These are phyloP conservation scores for Odocoileus hemionus DNA, from an alignment of 2,113 vertebrate species.

Conservation along the genomic window DNA sequence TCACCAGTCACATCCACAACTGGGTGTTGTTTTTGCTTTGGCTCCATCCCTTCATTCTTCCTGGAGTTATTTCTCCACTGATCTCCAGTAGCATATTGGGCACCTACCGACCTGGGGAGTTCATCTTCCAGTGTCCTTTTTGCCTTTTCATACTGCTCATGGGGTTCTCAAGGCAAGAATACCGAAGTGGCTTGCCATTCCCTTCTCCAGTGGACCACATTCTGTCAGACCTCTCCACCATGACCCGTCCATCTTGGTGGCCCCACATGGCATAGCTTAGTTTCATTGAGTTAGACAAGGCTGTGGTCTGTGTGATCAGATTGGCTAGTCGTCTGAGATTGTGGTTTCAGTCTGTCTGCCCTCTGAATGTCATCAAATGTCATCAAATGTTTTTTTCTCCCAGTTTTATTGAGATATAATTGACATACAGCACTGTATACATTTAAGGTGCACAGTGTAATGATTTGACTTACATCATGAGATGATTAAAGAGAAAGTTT, in stretches of 20 bases:
- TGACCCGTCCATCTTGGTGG: fast-evolving
- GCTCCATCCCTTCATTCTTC: not conserved
- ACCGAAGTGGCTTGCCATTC: not conserved
- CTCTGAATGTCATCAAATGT: not conserved
- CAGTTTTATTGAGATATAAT: not conserved
- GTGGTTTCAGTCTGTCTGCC: not conserved
- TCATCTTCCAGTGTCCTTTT: not conserved
- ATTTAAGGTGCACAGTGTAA: not conserved
- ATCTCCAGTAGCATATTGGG: not conserved
- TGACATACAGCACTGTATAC: not conserved
- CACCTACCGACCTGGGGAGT: not conserved
- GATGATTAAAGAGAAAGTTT: not conserved
- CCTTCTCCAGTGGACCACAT: not conserved
- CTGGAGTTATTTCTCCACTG: not conserved
- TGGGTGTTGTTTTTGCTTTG: not conserved
- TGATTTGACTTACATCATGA: not conserved
- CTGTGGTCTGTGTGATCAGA: not conserved
- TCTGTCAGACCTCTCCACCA: not conserved
- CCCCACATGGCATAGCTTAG: fast-evolving
- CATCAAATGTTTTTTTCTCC: not conserved
- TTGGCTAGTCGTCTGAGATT: not conserved
- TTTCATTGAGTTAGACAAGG: not conserved
- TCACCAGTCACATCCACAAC: not conserved
- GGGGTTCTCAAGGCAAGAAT: not conserved
- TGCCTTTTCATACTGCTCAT: not conserved